These are phyloP conservation scores for Epistrophella euchroma DNA, from an alignment of 2,888 invertebrate genomes.

Conservation along the genomic window DNA sequence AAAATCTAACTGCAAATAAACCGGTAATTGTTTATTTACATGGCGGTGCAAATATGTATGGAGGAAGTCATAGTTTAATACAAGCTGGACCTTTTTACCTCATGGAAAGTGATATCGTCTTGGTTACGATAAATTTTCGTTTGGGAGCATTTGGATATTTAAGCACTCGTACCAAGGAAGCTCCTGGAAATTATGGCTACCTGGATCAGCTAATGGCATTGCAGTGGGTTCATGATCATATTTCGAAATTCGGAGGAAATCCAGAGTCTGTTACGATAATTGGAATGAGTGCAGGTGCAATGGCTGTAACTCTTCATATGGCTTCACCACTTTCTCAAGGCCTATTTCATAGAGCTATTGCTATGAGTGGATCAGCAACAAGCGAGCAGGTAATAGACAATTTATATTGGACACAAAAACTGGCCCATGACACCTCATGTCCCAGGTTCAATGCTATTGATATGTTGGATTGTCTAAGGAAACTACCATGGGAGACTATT, in stretches of 20 bases:
- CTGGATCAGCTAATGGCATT: slow-evolving; percentile 88
- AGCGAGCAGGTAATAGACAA: slow-evolving; percentile 85
- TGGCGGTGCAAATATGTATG: slow-evolving; percentile 79
- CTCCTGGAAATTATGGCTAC: slow-evolving; percentile 88
- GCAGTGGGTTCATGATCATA: slow-evolving; percentile 87
- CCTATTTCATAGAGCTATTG: slow-evolving; percentile 88
- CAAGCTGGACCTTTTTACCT: slow-evolving; percentile 80
- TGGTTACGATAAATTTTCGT: slow-evolving; percentile 81
- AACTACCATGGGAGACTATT: slow-evolving; percentile 78
- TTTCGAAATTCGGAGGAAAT: slow-evolving; percentile 88
- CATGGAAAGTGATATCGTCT: slow-evolving; percentile 80
- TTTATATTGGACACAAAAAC: slow-evolving; percentile 85
- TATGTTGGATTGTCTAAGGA: slow-evolving; percentile 85
- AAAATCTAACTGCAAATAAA: slow-evolving; percentile 49
- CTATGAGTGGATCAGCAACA: slow-evolving; percentile 87
- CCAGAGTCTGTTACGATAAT: slow-evolving; percentile 86
- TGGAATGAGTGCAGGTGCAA: slow-evolving; percentile 86
- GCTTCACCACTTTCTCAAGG: slow-evolving; percentile 87
- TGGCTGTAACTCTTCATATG: slow-evolving; percentile 85
- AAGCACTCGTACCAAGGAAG: slow-evolving; percentile 86
- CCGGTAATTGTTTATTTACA: slow-evolving; percentile 81
- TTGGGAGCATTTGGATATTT: slow-evolving; percentile 85
- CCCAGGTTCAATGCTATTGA: slow-evolving; percentile 84
- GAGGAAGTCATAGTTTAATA: slow-evolving; percentile 78
- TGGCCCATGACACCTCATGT: slow-evolving; percentile 86